Conservation (phyloP, 1,140 invertebrate species). For the Drosophila pseudoobscura region DNA sequence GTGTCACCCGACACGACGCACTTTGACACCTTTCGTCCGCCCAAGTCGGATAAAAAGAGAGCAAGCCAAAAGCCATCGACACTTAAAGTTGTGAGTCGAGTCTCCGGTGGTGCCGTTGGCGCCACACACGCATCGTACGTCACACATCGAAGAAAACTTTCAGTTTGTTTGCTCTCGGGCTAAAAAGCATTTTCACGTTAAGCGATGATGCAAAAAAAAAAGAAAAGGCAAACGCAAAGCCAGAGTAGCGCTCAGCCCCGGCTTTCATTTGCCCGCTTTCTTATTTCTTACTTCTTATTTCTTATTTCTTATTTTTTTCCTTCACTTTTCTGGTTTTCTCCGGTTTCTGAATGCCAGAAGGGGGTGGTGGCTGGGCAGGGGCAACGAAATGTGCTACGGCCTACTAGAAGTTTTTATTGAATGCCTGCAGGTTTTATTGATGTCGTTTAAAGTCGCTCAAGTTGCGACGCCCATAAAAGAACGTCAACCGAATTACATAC, state of each 20-base stretch:
- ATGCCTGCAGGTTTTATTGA: slow-evolving; percentile 64
- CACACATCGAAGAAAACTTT: slow-evolving; percentile 34
- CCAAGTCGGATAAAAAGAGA: not conserved
- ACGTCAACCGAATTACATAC: slow-evolving; percentile 44
- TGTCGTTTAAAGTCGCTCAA: slow-evolving; percentile 70
- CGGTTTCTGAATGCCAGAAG: slow-evolving; percentile 43
- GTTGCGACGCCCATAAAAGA: slow-evolving; percentile 53
- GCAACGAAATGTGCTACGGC: slow-evolving; percentile 52
- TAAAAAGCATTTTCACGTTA: slow-evolving; percentile 48
- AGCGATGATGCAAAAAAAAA: not conserved
- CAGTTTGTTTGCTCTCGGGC: slow-evolving; percentile 20
- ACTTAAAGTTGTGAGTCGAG: slow-evolving; percentile 9
- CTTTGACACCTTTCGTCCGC: slow-evolving; percentile 48
- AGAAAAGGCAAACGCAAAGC: not conserved
- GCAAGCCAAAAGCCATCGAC: slow-evolving; percentile 13
- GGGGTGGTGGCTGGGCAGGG: slow-evolving; percentile 23
- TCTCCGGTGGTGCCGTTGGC: too few species aligned
- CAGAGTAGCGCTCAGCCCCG: slow-evolving; percentile 23
- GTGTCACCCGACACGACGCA: slow-evolving; percentile 43
- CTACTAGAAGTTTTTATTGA: slow-evolving; percentile 69
- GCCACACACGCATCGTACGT: not conserved
- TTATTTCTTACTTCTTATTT: too few species aligned
- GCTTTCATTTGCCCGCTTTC: slow-evolving; percentile 13
- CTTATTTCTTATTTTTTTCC: not conserved
- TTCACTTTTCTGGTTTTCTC: slow-evolving; percentile 6